These are phyloP conservation scores for Stenurella melanura DNA, from an alignment of 2,888 invertebrate genomes.

Conservation along the genomic window DNA sequence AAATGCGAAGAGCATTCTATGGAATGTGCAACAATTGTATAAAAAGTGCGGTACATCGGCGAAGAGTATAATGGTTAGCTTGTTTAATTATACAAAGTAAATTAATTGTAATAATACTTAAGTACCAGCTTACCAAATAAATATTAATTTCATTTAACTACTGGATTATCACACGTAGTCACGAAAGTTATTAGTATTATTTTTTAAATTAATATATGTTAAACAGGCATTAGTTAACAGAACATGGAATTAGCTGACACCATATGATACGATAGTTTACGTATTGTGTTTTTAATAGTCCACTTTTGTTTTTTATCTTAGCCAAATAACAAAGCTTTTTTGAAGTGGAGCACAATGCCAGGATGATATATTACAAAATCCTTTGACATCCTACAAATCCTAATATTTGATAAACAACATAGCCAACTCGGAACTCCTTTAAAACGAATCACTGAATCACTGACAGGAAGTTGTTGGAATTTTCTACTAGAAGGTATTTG, in stretches of 20 bases:
- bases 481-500: background rate
- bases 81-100: no score
- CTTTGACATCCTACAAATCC: slow-evolving; percentile 1
- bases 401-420: slow-evolving; percentile 11
- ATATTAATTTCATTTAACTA: no score
- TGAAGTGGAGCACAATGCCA: background rate
- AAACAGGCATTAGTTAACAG: background rate
- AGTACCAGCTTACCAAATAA: no score
- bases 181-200: no score
- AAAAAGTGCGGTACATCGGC: no score
- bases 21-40: no score
- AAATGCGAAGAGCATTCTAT: no score
- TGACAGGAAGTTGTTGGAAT: background rate
- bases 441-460: background rate
- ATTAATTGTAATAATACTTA: no score
- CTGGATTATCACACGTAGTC: no score
- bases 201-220: background rate
- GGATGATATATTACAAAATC: slow-evolving; percentile 7
- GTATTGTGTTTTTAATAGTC: background rate
- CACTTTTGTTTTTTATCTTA: background rate
- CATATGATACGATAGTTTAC: background rate
- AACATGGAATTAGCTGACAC: background rate
- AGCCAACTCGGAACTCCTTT: background rate
- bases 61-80: no score
- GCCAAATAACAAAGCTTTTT: background rate